Evolutionary conservation across 2,797 vertebrate species (phyloP), one percentile per base, ranked within the genome.

Genomic region (Garrulus glandarius): DNA sequence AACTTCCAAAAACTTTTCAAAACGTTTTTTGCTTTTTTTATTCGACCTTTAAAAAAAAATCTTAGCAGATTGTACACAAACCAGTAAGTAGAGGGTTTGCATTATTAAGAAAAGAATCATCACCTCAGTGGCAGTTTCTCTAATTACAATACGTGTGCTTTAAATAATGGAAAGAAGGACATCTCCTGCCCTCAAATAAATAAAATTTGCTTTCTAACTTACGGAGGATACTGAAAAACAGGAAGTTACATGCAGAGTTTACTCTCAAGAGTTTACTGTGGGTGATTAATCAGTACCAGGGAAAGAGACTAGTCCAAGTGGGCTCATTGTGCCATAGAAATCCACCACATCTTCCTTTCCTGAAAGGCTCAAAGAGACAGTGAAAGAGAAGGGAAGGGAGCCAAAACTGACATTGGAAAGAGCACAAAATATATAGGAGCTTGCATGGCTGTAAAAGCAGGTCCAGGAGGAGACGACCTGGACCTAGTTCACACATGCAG

Each of bases 51-150:
- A 70, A 3, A 80, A 79, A 24, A 65, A 55, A 68, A 43, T 21
- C 22, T 50, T 80, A 93, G 65, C 88, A 94, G 88, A 97, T 96
- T 97, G 97, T 82, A 97, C 96, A 84, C 91, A 96, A 97, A 92
- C 63, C 71, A 94, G 37, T 96, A 97, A 93, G 93, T 77, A 79
- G 76, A 91, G 64, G 75, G 50, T 95, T 93, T 95, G 63, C 80
- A 84, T 95, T 96, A 95, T 90, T 94, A 94, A 97, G 89, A 96
- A 95, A 95, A 94, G 63, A 77, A 81, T 37, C 57, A 47, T 84
- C 87, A 92, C 65, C 77, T 87, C 74, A 55, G 82, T 69, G 87
- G 55, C 87, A 95, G 89, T 90, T 26, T 87, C 91, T 89, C 87
- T 92, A 93, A 89, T 55, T 55, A 68, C 71, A 89, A 92, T 55